Evolutionary conservation across 2,797 vertebrate species (phyloP).

Genomic region (Serranus cabrilla): DNA sequence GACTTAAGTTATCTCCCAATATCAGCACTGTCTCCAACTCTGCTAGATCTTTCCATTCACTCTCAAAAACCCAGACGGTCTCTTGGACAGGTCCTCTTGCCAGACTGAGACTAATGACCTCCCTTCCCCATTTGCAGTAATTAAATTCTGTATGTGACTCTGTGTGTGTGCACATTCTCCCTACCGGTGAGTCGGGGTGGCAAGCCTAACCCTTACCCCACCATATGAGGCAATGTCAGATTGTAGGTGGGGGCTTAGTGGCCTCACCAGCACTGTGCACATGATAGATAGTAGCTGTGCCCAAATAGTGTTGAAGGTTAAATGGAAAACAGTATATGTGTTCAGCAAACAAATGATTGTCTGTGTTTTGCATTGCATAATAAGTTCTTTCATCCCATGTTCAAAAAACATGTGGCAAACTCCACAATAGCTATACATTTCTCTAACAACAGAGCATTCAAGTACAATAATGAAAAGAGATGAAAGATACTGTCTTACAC

Average conservation of each 20-base stretch:
- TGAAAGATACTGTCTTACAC: slow-evolving; percentile 16
- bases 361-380: slow-evolving; percentile 17
- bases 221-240: slow-evolving; percentile 41
- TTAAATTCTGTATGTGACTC: slow-evolving; percentile 51
- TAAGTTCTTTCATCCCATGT: slow-evolving; percentile 3
- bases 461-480: slow-evolving; percentile 19
- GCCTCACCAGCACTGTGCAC: background rate
- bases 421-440: slow-evolving; percentile 8
- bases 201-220: background rate
- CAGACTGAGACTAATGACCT: slow-evolving; percentile 61
- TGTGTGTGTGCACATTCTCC: slow-evolving; percentile 6
- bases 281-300: slow-evolving; percentile 32
- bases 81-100: slow-evolving; percentile 45
- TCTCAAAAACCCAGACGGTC: slow-evolving; percentile 27
- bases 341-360: background rate
- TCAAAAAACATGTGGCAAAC: background rate
- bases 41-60: background rate
- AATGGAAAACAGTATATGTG: slow-evolving; percentile 14
- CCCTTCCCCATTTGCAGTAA: slow-evolving; percentile 46
- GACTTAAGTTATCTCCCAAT: background rate
- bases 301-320: slow-evolving; percentile 11
- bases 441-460: slow-evolving; percentile 30
- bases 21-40: background rate
- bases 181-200: slow-evolving; percentile 14
- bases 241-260: slow-evolving; percentile 3